These are phyloP conservation scores for Strigamia maritima DNA, from an alignment of 2,888 invertebrate genomes.

Conservation along the genomic window DNA sequence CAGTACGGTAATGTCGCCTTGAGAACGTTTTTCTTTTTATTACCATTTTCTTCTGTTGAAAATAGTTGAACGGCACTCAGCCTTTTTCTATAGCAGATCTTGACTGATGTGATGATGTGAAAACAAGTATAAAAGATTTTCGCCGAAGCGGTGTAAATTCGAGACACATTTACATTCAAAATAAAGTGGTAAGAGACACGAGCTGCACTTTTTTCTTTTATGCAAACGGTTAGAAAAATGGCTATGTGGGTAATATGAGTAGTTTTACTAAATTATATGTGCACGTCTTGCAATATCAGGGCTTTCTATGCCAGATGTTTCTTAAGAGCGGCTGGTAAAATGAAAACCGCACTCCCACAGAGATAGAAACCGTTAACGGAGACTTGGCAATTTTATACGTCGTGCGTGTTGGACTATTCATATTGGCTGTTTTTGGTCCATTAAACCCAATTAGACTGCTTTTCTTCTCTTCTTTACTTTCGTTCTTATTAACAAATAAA, in stretches of 20 bases:
- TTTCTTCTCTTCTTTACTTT: conserved; percentile 25
- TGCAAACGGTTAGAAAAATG: conserved; percentile 30
- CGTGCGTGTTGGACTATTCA: conserved; percentile 32
- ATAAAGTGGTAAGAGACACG: conserved; percentile 18
- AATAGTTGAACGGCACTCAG: conserved; percentile 1
- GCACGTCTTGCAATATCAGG: conserved; percentile 34
- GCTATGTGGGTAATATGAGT: conserved; percentile 32
- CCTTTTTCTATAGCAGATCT: background rate
- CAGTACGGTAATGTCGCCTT: background rate
- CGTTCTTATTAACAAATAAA: background rate
- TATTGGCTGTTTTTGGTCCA: conserved; percentile 39
- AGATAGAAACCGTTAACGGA: conserved; percentile 32
- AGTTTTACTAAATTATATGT: conserved; percentile 32
- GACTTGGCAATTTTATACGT: conserved; percentile 28
- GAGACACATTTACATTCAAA: conserved; percentile 17
- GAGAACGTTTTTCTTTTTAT: background rate
- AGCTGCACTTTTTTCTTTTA: conserved; percentile 19
- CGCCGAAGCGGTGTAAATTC: background rate
- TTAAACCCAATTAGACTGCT: conserved; percentile 37
- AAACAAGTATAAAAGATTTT: conserved; percentile 2
- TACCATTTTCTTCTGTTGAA: background rate
- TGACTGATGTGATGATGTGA: background rate
- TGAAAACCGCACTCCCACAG: conserved; percentile 34
- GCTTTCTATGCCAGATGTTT: conserved; percentile 30
- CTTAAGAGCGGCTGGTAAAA: conserved; percentile 32